Conservation (phyloP, 2,113 vertebrate species). For the Gymnobelideus leadbeateri region DNA sequence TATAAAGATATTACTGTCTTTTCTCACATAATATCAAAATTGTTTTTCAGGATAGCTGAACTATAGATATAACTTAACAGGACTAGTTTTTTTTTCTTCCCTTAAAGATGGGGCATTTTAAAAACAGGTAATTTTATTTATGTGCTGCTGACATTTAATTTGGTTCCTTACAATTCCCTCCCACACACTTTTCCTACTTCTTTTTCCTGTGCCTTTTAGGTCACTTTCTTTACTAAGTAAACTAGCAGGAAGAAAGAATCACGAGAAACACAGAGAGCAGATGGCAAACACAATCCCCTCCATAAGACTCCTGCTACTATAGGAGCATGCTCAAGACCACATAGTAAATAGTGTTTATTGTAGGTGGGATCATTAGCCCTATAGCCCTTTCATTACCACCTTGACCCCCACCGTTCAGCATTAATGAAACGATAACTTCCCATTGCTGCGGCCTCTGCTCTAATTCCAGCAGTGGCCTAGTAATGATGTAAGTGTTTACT, state of each 20-base stretch:
- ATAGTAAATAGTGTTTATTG: constrained; percentile 73
- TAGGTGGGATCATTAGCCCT: constrained; percentile 70
- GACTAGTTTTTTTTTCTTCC: neutral
- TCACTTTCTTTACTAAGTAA: constrained; percentile 41
- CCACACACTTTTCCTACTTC: neutral
- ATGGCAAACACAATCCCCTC: constrained; percentile 65
- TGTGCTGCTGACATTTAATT: neutral
- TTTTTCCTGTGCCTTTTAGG: constrained; percentile 52
- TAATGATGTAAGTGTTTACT: constrained; percentile 73
- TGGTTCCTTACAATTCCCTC: neutral
- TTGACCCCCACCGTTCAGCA: constrained; percentile 76
- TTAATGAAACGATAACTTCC: constrained; percentile 75
- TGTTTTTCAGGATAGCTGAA: neutral
- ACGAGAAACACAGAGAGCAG: constrained; percentile 56
- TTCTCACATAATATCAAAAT: neutral
- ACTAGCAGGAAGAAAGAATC: constrained; percentile 49
- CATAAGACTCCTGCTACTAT: constrained; percentile 43
- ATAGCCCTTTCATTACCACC: constrained; percentile 77
- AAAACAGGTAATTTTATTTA: constrained; percentile 4
- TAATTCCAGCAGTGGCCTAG: constrained; percentile 35
- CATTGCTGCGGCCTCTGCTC: constrained; percentile 48
- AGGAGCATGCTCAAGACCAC: constrained; percentile 59
- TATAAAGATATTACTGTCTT: neutral
- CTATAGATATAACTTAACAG: neutral
- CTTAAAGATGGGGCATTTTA: neutral